phyloP scores from a whole-genome alignment of 2,888 invertebrate genomes.

The Eucriotettix oculatus region DNA sequence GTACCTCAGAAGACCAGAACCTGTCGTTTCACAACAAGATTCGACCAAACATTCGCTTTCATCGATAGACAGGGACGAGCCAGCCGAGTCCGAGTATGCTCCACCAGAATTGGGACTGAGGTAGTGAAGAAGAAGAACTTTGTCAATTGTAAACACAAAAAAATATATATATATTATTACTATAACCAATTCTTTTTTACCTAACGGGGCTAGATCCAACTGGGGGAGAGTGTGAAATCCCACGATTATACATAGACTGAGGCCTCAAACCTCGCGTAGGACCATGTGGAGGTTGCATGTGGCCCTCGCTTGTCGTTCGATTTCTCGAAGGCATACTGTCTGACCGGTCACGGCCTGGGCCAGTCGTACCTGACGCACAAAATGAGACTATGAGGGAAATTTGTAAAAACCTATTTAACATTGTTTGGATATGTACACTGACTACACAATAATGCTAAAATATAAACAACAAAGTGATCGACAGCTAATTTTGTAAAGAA shows the following conservation, averaged over 20 bases:
- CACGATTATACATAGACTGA: conserved; percentile 28
- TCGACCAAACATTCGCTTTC: conserved; percentile 32
- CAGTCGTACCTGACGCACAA: conserved; percentile 21
- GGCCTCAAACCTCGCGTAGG: conserved; percentile 26
- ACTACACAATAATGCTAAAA: too few species aligned
- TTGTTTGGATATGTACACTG: too few species aligned
- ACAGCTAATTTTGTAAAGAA: too few species aligned
- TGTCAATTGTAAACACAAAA: too few species aligned
- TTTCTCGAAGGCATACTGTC: conserved; percentile 69
- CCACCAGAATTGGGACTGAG: conserved; percentile 39
- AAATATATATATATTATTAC: too few species aligned
- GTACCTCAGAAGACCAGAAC: conserved; percentile 22
- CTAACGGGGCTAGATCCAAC: conserved; percentile 35
- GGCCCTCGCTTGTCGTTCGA: conserved; percentile 44
- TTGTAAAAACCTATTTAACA: background rate
- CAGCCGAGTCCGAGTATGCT: conserved; percentile 47
- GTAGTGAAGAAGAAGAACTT: background rate
- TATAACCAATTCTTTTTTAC: conserved; percentile 11
- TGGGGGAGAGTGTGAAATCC: conserved; percentile 32
- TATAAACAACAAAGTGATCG: too few species aligned
- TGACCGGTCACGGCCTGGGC: conserved; percentile 9
- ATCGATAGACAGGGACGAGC: conserved; percentile 48
- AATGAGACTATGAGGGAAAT: background rate
- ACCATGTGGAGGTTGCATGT: conserved; percentile 16
- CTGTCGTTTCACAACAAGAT: conserved; percentile 15